These are phyloP conservation scores for Drosophila robusta DNA, from an alignment of 2,888 invertebrate genomes.

Conservation along the genomic window DNA sequence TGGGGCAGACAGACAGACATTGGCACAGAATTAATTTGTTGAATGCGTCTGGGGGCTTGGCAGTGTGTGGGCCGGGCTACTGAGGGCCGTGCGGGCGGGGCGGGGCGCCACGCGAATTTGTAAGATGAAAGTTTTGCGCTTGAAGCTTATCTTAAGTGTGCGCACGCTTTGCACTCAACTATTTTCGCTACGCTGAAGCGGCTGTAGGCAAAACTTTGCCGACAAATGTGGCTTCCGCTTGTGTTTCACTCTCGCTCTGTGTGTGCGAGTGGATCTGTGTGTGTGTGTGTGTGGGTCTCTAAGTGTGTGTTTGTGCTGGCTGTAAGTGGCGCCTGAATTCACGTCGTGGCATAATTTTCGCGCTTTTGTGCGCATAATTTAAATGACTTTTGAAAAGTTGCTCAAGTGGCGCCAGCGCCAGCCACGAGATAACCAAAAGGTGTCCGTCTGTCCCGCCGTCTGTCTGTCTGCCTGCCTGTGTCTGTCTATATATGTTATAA, in stretches of 20 bases:
- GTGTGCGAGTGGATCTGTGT: neutral
- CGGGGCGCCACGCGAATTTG: slow-evolving; percentile 56
- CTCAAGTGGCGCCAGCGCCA: slow-evolving; percentile 63
- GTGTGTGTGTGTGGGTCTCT: slow-evolving; percentile 10
- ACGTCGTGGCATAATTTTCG: slow-evolving; percentile 75
- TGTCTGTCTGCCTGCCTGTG: slow-evolving; percentile 8
- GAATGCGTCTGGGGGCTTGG: slow-evolving; percentile 57
- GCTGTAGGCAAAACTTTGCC: slow-evolving; percentile 68
- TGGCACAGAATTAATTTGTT: slow-evolving; percentile 73
- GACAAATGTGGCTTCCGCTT: slow-evolving; percentile 72
- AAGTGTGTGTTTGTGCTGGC: slow-evolving; percentile 43
- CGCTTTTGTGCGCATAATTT: slow-evolving; percentile 79
- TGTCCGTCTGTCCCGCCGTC: slow-evolving; percentile 24
- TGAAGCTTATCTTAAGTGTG: slow-evolving; percentile 77
- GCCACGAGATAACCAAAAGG: slow-evolving; percentile 61
- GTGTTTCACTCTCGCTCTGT: slow-evolving; percentile 16
- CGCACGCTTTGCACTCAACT: slow-evolving; percentile 78
- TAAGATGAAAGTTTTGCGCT: slow-evolving; percentile 78
- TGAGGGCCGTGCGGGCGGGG: neutral
- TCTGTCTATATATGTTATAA: slow-evolving; percentile 57
- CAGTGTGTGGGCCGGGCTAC: neutral
- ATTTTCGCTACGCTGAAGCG: slow-evolving; percentile 53
- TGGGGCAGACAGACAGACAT: slow-evolving; percentile 33
- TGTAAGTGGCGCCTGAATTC: slow-evolving; percentile 75
- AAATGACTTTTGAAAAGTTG: slow-evolving; percentile 80